Evolutionary conservation across 2,113 vertebrate genomes (phyloP).

Genomic region (Pluvialis apricaria): DNA sequence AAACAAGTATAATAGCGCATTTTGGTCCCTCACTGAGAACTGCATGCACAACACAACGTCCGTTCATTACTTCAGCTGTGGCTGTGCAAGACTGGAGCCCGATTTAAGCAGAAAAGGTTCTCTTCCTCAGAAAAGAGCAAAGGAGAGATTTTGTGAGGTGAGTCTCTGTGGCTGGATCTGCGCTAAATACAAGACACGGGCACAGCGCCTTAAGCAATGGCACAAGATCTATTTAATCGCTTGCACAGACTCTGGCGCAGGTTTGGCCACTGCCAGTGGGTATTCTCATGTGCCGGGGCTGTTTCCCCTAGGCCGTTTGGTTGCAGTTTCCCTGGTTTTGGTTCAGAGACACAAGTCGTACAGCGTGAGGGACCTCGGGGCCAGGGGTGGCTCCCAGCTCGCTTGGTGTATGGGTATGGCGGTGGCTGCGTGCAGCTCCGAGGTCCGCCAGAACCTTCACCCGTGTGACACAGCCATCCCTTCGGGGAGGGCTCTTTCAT

Average conservation of each 20-base stretch:
- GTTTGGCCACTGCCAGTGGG: background rate
- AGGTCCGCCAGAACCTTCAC: background rate
- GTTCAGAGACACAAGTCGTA: background rate
- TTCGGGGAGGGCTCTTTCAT: background rate
- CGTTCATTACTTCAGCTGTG: background rate
- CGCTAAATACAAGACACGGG: accelerated
- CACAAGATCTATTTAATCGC: background rate
- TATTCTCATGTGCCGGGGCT: background rate
- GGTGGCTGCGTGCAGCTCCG: accelerated
- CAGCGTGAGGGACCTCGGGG: background rate
- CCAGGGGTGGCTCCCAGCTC: background rate
- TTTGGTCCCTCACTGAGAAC: background rate
- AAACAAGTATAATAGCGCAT: background rate
- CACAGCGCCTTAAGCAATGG: background rate
- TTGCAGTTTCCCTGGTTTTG: background rate
- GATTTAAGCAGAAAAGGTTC: background rate
- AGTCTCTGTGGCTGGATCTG: background rate
- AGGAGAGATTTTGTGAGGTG: background rate
- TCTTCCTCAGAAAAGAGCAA: background rate
- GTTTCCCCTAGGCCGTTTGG: background rate
- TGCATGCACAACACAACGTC: background rate
- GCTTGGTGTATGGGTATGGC: background rate
- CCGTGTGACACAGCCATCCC: accelerated
- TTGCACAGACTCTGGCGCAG: background rate
- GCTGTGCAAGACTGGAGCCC: background rate